Conservation (phyloP, 2,113 vertebrate genomes). For the Polypterus bichir region DNA sequence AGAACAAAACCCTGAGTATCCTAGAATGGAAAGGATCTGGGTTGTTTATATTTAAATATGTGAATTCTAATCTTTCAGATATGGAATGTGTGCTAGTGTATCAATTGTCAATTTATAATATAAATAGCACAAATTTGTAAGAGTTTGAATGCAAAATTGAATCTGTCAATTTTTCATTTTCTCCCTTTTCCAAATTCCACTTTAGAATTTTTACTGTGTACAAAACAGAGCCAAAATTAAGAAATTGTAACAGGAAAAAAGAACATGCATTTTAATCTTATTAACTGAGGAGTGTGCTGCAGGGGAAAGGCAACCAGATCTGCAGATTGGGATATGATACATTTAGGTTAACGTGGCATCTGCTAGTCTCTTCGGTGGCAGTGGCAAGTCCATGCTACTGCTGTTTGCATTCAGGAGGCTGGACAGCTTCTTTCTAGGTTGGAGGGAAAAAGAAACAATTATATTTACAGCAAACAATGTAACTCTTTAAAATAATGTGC, state of each 20-base stretch:
- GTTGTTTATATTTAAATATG: conserved; percentile 4
- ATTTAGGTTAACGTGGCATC: conserved; percentile 37
- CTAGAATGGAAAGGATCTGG: conserved; percentile 15
- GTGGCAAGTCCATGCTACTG: conserved; percentile 65
- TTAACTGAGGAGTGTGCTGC: conserved; percentile 44
- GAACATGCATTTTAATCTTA: conserved; percentile 68
- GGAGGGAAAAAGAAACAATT: conserved; percentile 7
- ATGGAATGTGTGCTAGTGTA: too few species aligned
- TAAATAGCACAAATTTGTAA: conserved; percentile 7
- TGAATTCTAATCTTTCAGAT: too few species aligned
- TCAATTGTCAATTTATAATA: too few species aligned
- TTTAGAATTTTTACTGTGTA: conserved; percentile 47
- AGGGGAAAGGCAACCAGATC: conserved; percentile 43
- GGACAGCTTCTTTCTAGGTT: conserved; percentile 74
- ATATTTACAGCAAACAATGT: too few species aligned
- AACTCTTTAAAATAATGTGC: too few species aligned
- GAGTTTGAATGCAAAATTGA: neutral
- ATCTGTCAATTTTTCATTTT: too few species aligned
- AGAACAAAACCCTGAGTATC: conserved; percentile 57
- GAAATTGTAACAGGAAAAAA: conserved; percentile 34
- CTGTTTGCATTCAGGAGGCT: conserved; percentile 95
- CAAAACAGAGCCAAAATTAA: conserved; percentile 50
- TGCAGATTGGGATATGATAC: conserved; percentile 49
- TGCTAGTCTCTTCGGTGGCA: conserved; percentile 25
- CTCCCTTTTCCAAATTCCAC: conserved; percentile 36